Conservation (phyloP, 2,888 invertebrate species). For the Smittia sp. region DNA sequence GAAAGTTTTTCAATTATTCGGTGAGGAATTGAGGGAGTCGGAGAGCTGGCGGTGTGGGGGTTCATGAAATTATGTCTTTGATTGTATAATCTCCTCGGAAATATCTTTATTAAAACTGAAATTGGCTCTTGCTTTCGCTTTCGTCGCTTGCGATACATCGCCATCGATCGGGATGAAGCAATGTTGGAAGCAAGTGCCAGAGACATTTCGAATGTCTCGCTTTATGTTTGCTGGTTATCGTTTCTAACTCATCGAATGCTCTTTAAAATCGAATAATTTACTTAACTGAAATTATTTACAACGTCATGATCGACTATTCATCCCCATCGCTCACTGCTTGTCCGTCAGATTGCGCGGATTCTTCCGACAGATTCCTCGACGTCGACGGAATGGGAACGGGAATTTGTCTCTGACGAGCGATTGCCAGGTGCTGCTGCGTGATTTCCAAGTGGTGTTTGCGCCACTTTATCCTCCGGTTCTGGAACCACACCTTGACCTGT, state of each 20-base stretch:
- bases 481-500: conserved; percentile 82
- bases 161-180: neutral
- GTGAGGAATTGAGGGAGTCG: neutral
- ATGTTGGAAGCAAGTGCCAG: neutral
- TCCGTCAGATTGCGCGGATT: conserved; percentile 25
- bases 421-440: conserved; percentile 78
- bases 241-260: neutral
- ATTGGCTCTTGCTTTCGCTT: neutral
- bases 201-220: too few relatives aligned
- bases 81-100: neutral
- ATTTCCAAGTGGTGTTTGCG: conserved; percentile 90
- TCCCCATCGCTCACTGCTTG: conserved; percentile 33
- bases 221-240: too few relatives aligned
- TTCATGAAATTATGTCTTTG: neutral
- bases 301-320: conserved; percentile 21
- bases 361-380: conserved; percentile 15
- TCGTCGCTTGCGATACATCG: neutral
- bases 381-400: conserved; percentile 43
- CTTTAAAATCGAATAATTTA: neutral
- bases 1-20: conserved; percentile 17
- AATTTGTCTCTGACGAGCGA: conserved; percentile 53
- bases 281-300: neutral
- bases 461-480: conserved; percentile 90
- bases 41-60: neutral
- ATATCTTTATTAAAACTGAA: conserved; percentile 30